Evolutionary conservation across 2,888 invertebrate species (phyloP).

Genomic region (Chaetoderma sp.): DNA sequence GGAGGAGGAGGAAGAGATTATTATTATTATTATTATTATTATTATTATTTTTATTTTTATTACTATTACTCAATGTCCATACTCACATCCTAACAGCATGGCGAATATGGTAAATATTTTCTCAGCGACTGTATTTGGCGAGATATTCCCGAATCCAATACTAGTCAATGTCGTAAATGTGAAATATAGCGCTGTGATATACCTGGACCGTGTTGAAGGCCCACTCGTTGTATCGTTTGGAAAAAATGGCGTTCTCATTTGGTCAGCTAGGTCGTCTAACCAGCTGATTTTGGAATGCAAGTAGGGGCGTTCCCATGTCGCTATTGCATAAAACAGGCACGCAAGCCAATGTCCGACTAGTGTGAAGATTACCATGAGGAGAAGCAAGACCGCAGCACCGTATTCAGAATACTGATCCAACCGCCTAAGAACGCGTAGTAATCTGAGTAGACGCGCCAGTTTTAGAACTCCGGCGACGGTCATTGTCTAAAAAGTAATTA

Average conservation of each 20-base stretch:
- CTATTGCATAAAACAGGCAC: constrained; percentile 69
- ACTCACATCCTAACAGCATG: constrained; percentile 70
- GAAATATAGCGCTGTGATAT: constrained; percentile 69
- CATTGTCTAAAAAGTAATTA: constrained; percentile 60
- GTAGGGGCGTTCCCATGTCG: constrained; percentile 64
- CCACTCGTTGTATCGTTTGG: constrained; percentile 66
- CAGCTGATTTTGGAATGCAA: constrained; percentile 60
- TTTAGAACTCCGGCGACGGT: constrained; percentile 68
- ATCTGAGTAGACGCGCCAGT: constrained; percentile 63
- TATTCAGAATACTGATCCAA: constrained; percentile 70
- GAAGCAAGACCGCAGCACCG: constrained; percentile 67
- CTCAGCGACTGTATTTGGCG: constrained; percentile 69
- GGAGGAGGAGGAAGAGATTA: too few relatives aligned
- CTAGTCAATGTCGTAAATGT: constrained; percentile 69
- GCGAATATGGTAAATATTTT: constrained; percentile 70
- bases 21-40: too few relatives aligned
- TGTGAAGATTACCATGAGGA: constrained; percentile 68
- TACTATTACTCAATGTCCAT: too few relatives aligned
- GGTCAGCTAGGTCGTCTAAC: constrained; percentile 64
- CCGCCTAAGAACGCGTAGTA: constrained; percentile 66
- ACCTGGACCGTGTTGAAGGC: constrained; percentile 65
- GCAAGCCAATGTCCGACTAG: constrained; percentile 70
- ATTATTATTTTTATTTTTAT: too few relatives aligned
- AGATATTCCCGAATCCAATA: constrained; percentile 70
- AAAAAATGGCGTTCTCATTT: constrained; percentile 56